Base-by-base conservation (phyloP, 2,113 vertebrate species). In the Cygnus atratus region DNA sequence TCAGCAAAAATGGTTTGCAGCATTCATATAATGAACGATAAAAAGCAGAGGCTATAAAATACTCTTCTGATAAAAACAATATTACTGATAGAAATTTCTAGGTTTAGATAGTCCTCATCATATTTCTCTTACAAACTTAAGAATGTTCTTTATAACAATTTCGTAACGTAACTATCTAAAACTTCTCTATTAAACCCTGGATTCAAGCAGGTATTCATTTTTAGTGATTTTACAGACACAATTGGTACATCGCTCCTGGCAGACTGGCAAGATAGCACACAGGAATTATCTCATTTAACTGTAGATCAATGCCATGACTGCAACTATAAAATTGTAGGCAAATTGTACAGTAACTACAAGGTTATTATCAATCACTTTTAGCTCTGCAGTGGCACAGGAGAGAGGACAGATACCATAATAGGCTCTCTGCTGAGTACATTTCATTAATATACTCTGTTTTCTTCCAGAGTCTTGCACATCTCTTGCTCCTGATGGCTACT, bases 221-320 rank as follows among this genome's bases (percentile, higher is more conserved):
- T 92, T 85, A 73, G 52, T 80, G 80, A 83, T 58, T 92, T 86
- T 84, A 26, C 43, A 93, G 90, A 66, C 73, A 92, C 67, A 88
- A 90, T 50, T 88, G 79, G 59, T 92, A 79, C 78, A 95, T 83
- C 65, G 54, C 59, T 88, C 39, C 87, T 95, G 73, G 81, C 68
- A 90, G 71, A 74, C 91, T 97, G 81, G 86, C 93, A 97, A 88
- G 74, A 65, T 39, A 88, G 81, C 58, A 78, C 44, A 82, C 39
- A 95, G 89, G 87, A 88, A 96, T 96, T 96, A 87, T 94, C 95
- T 97, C 80, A 93, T 96, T 98, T 94, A 97, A 92, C 95, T 92
- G 61, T 88, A 93, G 84, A 96, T 97, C 92, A 96, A 94, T 86
- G 82, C 76, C 91, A 93, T 59, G 93, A 91, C 94, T 87, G 62